Percentiles rank a stretch among this genome's conserved stretches.
phyloP scores from a whole-genome alignment of 1,140 invertebrate genomes.

The Heliconius nattereri region DNA sequence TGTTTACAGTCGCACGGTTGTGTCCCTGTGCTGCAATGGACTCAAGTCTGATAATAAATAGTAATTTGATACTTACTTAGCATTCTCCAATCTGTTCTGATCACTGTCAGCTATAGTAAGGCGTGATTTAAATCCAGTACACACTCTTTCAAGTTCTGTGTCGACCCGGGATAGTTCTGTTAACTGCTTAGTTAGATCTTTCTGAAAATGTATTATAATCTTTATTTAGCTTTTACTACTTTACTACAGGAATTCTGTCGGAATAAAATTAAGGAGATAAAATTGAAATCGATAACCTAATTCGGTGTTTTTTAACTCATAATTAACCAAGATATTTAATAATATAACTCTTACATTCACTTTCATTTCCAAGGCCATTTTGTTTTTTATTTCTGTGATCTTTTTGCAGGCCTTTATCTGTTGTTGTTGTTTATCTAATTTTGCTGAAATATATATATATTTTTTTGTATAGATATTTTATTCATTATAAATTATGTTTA shows the following conservation, averaged over 20 bases:
- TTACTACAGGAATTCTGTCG: too few species aligned
- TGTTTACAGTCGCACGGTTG: too few species aligned
- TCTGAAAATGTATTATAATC: slow-evolving; percentile 46
- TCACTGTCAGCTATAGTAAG: slow-evolving; percentile 69
- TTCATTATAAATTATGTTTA: too few species aligned
- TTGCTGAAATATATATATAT: slow-evolving; percentile 43
- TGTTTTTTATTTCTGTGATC: slow-evolving; percentile 58
- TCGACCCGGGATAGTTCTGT: slow-evolving; percentile 49
- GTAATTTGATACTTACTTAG: slow-evolving; percentile 54
- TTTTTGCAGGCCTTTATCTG: slow-evolving; percentile 58
- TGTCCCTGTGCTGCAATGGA: too few species aligned
- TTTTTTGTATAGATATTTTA: too few species aligned
- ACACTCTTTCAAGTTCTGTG: slow-evolving; percentile 58
- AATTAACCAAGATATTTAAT: background rate
- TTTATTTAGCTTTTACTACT: too few species aligned
- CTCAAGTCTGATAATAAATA: too few species aligned
- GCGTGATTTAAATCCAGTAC: slow-evolving; percentile 47
- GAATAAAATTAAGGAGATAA: too few species aligned
- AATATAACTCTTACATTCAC: slow-evolving; percentile 55
- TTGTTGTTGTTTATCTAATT: slow-evolving; percentile 57
- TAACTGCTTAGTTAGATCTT: slow-evolving; percentile 57
- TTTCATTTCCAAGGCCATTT: slow-evolving; percentile 58
- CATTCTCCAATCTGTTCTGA: slow-evolving; percentile 63
- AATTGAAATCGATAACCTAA: too few species aligned
- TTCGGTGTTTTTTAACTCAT: background rate